Evolutionary conservation across 2,797 vertebrate species (phyloP).

Genomic region (Natrix natrix): DNA sequence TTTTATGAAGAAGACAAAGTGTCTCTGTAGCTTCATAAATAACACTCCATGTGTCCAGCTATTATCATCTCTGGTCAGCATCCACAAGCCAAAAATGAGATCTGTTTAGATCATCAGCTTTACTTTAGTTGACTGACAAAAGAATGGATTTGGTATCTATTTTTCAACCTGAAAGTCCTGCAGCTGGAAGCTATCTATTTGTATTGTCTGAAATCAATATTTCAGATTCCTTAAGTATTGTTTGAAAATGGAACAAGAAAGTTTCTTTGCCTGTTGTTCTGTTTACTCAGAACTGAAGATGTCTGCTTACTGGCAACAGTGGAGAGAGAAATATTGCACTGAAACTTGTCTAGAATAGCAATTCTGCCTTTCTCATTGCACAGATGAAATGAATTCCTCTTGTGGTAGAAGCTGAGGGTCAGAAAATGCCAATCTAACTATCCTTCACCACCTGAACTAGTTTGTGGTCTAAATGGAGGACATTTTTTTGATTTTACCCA

Average conservation of each 20-base stretch:
- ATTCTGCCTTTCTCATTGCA: not conserved
- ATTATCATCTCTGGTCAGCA: conserved; percentile 45
- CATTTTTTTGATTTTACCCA: not conserved
- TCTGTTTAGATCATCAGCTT: conserved; percentile 46
- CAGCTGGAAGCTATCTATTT: not conserved
- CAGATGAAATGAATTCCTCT: not conserved
- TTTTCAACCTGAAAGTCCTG: not conserved
- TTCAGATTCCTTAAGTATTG: conserved; percentile 54
- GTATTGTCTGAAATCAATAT: conserved; percentile 4
- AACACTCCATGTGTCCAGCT: conserved; percentile 42
- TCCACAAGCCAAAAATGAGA: conserved; percentile 34
- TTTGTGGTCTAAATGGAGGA: not conserved
- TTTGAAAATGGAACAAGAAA: conserved; percentile 47
- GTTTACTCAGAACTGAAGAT: conserved; percentile 42
- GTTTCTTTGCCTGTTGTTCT: conserved; percentile 33
- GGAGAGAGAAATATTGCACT: conserved; percentile 36
- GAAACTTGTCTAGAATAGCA: conserved; percentile 32
- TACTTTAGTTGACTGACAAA: conserved; percentile 34
- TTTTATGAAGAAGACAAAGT: conserved; percentile 45
- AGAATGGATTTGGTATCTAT: not conserved
- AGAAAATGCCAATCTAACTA: not conserved
- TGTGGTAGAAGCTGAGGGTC: not conserved
- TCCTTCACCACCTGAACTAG: not conserved
- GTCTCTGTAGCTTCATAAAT: conserved; percentile 46
- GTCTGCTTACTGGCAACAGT: conserved; percentile 38